Evolutionary conservation across 2,797 vertebrate genomes (phyloP).

Genomic region (Bradypus variegatus): DNA sequence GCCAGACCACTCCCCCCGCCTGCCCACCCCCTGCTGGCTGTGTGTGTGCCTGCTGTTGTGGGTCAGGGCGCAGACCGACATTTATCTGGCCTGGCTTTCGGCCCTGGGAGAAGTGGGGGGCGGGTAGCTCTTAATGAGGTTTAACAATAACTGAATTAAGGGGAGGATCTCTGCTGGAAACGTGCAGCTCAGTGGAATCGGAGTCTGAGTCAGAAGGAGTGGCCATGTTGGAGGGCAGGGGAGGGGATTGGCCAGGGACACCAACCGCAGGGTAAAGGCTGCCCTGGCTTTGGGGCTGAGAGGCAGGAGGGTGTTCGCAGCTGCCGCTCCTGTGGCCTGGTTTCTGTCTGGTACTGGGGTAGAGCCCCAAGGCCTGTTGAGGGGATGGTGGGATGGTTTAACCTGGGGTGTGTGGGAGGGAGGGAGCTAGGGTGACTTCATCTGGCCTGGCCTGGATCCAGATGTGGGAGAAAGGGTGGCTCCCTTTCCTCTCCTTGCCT

Average conservation of each 20-base stretch:
- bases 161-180: slow-evolving; percentile 39
- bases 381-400: neutral
- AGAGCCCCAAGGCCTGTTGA: neutral
- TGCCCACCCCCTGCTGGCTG: neutral
- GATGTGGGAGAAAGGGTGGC: neutral
- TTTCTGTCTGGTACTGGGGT: neutral
- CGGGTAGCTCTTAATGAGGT: slow-evolving; percentile 19
- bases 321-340: neutral
- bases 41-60: neutral
- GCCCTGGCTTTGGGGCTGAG: neutral
- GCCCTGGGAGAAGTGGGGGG: neutral
- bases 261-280: neutral
- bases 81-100: slow-evolving; percentile 25
- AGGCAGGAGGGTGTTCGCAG: neutral
- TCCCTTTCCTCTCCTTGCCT: neutral
- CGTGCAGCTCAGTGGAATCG: slow-evolving; percentile 27
- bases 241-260: neutral
- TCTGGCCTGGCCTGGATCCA: slow-evolving; percentile 12
- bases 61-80: slow-evolving; percentile 18
- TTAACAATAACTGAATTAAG: slow-evolving; percentile 61
- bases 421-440: slow-evolving; percentile 3
- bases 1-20: neutral
- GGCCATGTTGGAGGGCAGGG: neutral
- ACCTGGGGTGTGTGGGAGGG: neutral
- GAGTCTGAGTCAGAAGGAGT: neutral